These are phyloP conservation scores for Chirona hameri DNA, from an alignment of 2,888 invertebrate genomes.

Conservation along the genomic window DNA sequence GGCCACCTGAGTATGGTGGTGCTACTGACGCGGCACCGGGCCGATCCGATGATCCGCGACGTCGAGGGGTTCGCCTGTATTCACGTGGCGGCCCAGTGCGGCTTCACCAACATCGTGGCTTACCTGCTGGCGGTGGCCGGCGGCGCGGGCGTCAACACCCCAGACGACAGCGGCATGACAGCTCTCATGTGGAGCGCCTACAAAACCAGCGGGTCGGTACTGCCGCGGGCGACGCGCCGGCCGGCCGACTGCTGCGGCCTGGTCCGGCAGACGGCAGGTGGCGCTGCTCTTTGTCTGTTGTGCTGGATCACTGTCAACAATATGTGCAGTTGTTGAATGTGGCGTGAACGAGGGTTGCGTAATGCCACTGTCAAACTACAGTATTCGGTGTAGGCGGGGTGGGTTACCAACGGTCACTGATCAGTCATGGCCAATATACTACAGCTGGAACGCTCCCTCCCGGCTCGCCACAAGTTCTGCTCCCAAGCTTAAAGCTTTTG, in stretches of 20 bases:
- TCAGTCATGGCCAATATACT: too few relatives aligned
- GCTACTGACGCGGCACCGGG: constrained; percentile 69
- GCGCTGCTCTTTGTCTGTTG: too few relatives aligned
- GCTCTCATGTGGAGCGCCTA: constrained; percentile 97
- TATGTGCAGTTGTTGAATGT: too few relatives aligned
- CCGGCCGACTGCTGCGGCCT: neutral
- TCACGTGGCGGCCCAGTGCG: constrained; percentile 95
- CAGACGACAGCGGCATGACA: constrained; percentile 93
- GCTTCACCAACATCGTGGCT: constrained; percentile 93
- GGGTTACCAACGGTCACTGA: too few relatives aligned
- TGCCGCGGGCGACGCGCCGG: neutral
- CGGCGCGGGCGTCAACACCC: constrained; percentile 75
- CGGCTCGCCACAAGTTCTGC: too few relatives aligned
- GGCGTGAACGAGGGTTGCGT: too few relatives aligned
- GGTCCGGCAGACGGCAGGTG: neutral
- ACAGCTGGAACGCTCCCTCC: too few relatives aligned
- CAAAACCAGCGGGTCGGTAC: constrained; percentile 67
- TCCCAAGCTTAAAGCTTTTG: too few relatives aligned
- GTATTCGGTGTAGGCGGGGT: too few relatives aligned
- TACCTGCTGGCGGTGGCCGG: constrained; percentile 88
- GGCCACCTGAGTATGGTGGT: constrained; percentile 82
- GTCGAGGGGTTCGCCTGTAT: constrained; percentile 94
- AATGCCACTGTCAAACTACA: too few relatives aligned
- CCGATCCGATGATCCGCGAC: constrained; percentile 83
- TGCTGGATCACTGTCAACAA: too few relatives aligned